Evolutionary conservation across 1,140 invertebrate genomes (phyloP), one percentile per base, ranked within the genome.

Genomic region (Chymomyza costata): DNA sequence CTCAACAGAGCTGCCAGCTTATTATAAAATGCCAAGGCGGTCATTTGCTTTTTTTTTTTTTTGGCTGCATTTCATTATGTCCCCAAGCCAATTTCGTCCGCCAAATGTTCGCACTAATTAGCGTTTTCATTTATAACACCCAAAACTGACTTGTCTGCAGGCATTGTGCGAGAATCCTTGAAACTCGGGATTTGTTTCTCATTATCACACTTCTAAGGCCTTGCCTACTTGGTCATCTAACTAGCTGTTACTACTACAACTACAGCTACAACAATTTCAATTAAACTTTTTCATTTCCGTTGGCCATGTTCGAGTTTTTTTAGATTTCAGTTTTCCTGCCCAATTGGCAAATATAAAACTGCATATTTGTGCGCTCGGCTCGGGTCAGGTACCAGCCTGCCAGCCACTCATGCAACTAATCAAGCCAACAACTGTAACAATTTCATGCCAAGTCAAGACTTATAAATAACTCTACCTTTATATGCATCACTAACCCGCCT

Each of bases 61-160:
- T 17, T 60, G 43, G 48, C 62, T 62, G 58, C 68, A 71, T 46
- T 67, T 67, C 40, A 45, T n/a, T n/a, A n/a, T 70, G 63, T 78
- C 71, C 73, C 52, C 45, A 50, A 68, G 73, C 73, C 52, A 80
- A 80, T 80, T 81, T 74, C 73, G 65, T 80, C 59, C 65, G 53
- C 52, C 55, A 66, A 78, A 69, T 82, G 63, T 73, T 56, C 50
- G 59, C 57, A 80, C 58, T 83, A 81, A 82, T 83, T 81, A 83
- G 69, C 63, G 57, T 67, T 65, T 53, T 52, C 59, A 74, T 74
- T 73, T 64, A 73, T 64, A 51, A 59, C 48, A 14, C 41, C 31
- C 43, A 19, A 16, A 35, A 16, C 32, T 31, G 19, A 28, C 34
- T 30, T 35, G 41, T 56, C 46, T 13, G 51, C 44, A 35, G 51